phyloP scores from a whole-genome alignment of 2,888 invertebrate genomes.

The Cheilosia urbana region DNA sequence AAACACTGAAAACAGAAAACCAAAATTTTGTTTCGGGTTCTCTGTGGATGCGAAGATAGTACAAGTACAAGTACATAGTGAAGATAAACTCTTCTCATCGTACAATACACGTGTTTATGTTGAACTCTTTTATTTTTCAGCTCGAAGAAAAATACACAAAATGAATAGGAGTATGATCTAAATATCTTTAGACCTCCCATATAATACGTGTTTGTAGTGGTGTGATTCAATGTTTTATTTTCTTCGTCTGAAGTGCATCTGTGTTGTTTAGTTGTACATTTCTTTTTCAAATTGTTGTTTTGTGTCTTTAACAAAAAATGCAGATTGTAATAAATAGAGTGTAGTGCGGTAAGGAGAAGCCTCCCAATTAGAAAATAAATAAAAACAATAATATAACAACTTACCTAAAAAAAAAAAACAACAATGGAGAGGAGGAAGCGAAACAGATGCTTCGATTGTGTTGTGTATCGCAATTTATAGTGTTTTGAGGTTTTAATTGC shows the following conservation, averaged over 20 bases:
- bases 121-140: conserved; percentile 28
- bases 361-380: background rate
- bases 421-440: conserved; percentile 23
- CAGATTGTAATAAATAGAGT: conserved; percentile 31
- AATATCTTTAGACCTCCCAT: conserved; percentile 58
- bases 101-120: conserved; percentile 66
- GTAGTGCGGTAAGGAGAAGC: conserved; percentile 23
- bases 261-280: conserved; percentile 48
- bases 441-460: conserved; percentile 51
- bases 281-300: conserved; percentile 25
- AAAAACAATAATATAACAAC: background rate
- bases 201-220: conserved; percentile 53
- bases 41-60: conserved; percentile 29
- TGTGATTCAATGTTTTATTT: conserved; percentile 39
- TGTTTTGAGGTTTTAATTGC: conserved; percentile 37
- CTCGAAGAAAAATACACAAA: conserved; percentile 56
- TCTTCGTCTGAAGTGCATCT: conserved; percentile 60
- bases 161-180: conserved; percentile 64
- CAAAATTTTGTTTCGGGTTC: conserved; percentile 7
- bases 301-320: conserved; percentile 7
- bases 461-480: conserved; percentile 7
- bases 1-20: background rate
- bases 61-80: no score
- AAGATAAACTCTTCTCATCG: conserved; percentile 46
- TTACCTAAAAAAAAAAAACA: conserved; percentile 2